A percentile compares a stretch with the other conserved stretches of the same genome.
phyloP scores from a whole-genome alignment of 2,113 vertebrate genomes.

The Brachyhypopomus occidentalis region DNA sequence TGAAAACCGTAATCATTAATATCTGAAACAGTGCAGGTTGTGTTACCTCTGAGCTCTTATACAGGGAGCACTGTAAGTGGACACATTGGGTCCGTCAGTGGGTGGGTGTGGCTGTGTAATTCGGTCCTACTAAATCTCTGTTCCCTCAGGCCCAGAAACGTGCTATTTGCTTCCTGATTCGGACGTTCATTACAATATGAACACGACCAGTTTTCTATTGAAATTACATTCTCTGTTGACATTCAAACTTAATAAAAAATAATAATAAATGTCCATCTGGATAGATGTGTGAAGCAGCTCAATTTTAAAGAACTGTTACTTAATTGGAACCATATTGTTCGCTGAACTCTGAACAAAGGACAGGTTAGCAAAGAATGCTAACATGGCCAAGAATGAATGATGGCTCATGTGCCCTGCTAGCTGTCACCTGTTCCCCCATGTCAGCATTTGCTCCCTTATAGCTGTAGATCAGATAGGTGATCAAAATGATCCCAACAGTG shows the following conservation, averaged over 20 bases:
- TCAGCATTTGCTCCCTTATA: neutral
- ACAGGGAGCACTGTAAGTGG: neutral
- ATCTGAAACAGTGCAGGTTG: neutral
- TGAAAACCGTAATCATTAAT: neutral
- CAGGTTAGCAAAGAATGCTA: no score
- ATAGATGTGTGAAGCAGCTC: no score
- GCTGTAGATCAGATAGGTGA: neutral
- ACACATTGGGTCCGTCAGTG: neutral
- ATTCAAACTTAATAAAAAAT: neutral
- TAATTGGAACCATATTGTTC: no score
- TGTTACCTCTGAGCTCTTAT: neutral
- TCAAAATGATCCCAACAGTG: neutral
- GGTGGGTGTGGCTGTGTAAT: neutral
- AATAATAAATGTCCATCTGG: neutral
- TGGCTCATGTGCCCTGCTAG: neutral
- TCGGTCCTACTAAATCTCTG: neutral
- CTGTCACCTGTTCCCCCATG: neutral
- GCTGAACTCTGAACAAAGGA: no score
- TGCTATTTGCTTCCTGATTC: neutral
- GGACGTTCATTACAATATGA: neutral
- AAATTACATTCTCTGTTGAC: neutral
- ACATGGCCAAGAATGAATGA: no score
- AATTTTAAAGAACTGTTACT: no score
- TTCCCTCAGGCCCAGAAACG: slow-evolving; percentile 17
- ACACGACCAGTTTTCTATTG: neutral